Percentiles rank a stretch among this genome's conserved stretches.
These are phyloP conservation scores for Eristalinus sepulchralis DNA, from an alignment of 2,888 invertebrate genomes.

Conservation along the genomic window DNA sequence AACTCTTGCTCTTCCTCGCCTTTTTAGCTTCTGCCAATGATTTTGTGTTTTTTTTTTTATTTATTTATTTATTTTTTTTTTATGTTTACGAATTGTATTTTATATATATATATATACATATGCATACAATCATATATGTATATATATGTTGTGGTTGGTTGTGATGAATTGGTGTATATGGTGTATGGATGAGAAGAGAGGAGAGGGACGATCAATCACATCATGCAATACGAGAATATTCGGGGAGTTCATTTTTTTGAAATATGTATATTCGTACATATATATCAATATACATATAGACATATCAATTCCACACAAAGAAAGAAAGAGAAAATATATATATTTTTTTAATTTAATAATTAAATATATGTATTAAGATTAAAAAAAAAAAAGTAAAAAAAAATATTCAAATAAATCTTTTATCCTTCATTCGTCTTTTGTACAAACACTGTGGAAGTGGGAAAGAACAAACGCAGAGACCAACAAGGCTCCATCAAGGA, in stretches of 20 bases:
- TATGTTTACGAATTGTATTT: slow-evolving; percentile 52
- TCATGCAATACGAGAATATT: slow-evolving; percentile 77
- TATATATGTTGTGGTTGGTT: slow-evolving; percentile 24
- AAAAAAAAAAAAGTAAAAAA: slow-evolving; percentile 26
- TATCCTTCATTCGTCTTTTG: slow-evolving; percentile 37
- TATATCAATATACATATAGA: slow-evolving; percentile 67
- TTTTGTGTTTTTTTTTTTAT: slow-evolving; percentile 57
- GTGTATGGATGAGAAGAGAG: slow-evolving; percentile 72
- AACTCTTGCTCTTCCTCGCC: slow-evolving; percentile 95
- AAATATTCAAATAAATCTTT: slow-evolving; percentile 27
- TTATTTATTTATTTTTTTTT: slow-evolving; percentile 54
- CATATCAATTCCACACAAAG: slow-evolving; percentile 59
- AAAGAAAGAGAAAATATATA: slow-evolving; percentile 64
- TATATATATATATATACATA: slow-evolving; percentile 40
- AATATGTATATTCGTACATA: slow-evolving; percentile 60
- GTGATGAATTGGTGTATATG: slow-evolving; percentile 51
- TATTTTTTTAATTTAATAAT: slow-evolving; percentile 49
- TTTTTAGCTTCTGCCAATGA: slow-evolving; percentile 93
- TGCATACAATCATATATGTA: slow-evolving; percentile 30
- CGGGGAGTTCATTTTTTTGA: not conserved
- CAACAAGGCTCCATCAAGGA: not conserved
- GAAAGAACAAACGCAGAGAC: slow-evolving; percentile 25
- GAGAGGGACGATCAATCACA: slow-evolving; percentile 77
- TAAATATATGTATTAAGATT: slow-evolving; percentile 29
- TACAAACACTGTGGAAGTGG: not conserved